Evolutionary conservation across 2,888 invertebrate species (phyloP).

Genomic region (Tuberolachnus salignus): DNA sequence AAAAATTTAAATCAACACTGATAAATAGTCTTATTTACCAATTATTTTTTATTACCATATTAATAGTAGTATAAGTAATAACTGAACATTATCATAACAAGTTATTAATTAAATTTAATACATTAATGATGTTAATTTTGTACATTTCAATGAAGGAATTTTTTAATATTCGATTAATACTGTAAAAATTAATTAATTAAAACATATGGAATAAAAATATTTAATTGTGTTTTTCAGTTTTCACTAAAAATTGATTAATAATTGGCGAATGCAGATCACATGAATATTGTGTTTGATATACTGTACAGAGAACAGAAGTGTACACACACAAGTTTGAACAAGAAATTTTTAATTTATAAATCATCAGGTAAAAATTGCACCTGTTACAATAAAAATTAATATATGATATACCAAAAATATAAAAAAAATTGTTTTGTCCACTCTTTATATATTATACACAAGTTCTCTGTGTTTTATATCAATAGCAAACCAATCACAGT

Average conservation of each 20-base stretch:
- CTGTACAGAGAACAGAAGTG: neutral
- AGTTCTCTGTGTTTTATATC: conserved; percentile 15
- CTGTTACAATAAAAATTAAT: conserved; percentile 28
- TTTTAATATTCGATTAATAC: conserved; percentile 12
- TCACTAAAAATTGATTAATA: conserved; percentile 4
- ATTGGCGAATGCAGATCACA: conserved; percentile 18
- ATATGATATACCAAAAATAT: conserved; percentile 19
- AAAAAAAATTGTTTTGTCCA: neutral
- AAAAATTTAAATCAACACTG: neutral
- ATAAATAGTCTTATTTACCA: neutral
- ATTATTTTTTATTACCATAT: conserved; percentile 21
- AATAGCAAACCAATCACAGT: conserved; percentile 46
- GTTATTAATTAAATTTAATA: conserved; percentile 21
- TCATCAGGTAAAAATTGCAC: conserved; percentile 20
- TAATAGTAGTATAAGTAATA: conserved; percentile 9
- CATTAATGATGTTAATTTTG: neutral
- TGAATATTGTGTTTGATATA: conserved; percentile 9
- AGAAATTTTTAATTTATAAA: conserved; percentile 27
- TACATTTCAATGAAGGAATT: neutral
- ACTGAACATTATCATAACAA: conserved; percentile 14
- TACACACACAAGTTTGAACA: neutral
- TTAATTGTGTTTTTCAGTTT: neutral
- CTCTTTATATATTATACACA: conserved; percentile 21
- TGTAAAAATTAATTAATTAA: neutral
- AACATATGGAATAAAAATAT: conserved; percentile 7